Conservation (phyloP, 2,888 invertebrate species). For the Unio delphinus region DNA sequence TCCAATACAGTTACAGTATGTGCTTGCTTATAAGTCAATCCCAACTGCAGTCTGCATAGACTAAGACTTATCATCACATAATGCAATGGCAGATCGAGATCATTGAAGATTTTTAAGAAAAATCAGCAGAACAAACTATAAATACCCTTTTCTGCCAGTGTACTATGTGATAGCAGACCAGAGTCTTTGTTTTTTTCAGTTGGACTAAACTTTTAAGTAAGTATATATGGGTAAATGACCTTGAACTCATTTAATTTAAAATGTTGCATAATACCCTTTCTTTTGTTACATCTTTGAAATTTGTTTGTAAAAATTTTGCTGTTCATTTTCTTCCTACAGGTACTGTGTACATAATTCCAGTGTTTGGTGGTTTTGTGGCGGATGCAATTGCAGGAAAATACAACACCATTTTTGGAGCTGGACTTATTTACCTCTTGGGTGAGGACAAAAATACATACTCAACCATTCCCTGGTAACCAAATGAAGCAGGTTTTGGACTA, state of each 20-base stretch:
- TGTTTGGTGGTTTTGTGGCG: conserved; percentile 61
- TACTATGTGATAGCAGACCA: too few species aligned
- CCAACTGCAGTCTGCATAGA: too few species aligned
- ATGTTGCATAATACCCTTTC: background rate
- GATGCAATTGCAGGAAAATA: conserved; percentile 59
- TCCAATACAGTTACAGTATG: too few species aligned
- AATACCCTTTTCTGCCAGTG: background rate
- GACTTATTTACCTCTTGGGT: conserved; percentile 61
- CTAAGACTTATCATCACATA: too few species aligned
- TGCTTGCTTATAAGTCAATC: too few species aligned
- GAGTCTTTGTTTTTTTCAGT: too few species aligned
- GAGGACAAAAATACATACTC: conserved; percentile 9
- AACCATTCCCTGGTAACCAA: too few species aligned
- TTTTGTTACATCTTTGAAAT: background rate
- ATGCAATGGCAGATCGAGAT: too few species aligned
- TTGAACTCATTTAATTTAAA: background rate
- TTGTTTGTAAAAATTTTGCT: background rate
- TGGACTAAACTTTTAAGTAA: too few species aligned
- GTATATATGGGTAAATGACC: too few species aligned
- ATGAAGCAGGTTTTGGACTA: too few species aligned
- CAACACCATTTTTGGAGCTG: conserved; percentile 60
- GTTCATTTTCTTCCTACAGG: conserved; percentile 32
- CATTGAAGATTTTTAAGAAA: too few species aligned
- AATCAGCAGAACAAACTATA: background rate
- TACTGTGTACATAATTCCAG: conserved; percentile 58